These are phyloP conservation scores for Cynaeus angustus DNA, from an alignment of 2,888 invertebrate genomes.

Conservation along the genomic window DNA sequence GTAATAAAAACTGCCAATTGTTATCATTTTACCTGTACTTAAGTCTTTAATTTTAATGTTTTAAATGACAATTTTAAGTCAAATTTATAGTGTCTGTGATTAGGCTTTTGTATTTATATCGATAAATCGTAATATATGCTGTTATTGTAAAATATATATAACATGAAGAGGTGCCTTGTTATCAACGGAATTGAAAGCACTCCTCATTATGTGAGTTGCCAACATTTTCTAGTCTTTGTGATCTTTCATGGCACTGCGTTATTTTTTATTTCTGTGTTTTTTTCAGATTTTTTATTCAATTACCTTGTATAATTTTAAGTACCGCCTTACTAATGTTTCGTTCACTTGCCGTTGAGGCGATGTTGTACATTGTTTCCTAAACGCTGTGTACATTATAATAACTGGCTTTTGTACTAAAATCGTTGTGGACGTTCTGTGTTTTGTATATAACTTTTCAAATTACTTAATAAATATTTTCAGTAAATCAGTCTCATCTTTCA, in stretches of 20 bases:
- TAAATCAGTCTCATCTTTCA: slow-evolving; percentile 30
- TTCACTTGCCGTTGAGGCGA: slow-evolving; percentile 34
- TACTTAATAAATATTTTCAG: slow-evolving; percentile 57
- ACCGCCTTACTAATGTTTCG: slow-evolving; percentile 46
- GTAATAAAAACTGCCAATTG: slow-evolving; percentile 48
- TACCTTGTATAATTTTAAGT: slow-evolving; percentile 33
- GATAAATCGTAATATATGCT: slow-evolving; percentile 55
- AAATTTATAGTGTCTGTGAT: slow-evolving; percentile 58
- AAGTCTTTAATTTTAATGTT: slow-evolving; percentile 39
- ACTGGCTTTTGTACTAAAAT: slow-evolving; percentile 59
- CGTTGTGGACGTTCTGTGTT: slow-evolving; percentile 61
- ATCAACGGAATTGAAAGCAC: slow-evolving; percentile 59
- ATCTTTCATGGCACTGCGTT: slow-evolving; percentile 58
- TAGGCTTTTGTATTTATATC: slow-evolving; percentile 59
- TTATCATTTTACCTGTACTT: slow-evolving; percentile 45
- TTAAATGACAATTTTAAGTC: slow-evolving; percentile 35
- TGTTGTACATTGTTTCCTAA: slow-evolving; percentile 46
- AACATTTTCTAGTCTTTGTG: slow-evolving; percentile 62
- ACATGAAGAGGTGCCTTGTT: slow-evolving; percentile 60
- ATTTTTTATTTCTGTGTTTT: slow-evolving; percentile 51
- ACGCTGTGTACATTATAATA: slow-evolving; percentile 50
- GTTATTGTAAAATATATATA: slow-evolving; percentile 48
- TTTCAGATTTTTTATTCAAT: slow-evolving; percentile 50
- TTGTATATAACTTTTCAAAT: slow-evolving; percentile 62
- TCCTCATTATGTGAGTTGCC: slow-evolving; percentile 56